Evolutionary conservation across 2,797 vertebrate species (phyloP).

Genomic region (Tokudaia muenninki): DNA sequence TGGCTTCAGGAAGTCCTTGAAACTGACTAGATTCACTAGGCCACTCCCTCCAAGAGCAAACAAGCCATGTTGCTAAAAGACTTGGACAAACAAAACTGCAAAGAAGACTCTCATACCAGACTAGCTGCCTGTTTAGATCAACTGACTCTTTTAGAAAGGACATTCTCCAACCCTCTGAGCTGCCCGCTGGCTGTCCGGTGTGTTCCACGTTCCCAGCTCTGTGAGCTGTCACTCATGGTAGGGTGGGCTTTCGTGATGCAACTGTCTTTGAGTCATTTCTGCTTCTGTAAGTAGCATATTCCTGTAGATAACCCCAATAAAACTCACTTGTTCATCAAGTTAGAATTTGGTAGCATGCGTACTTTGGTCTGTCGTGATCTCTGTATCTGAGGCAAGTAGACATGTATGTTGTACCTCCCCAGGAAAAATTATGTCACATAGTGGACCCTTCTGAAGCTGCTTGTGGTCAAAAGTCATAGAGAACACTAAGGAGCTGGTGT

Average conservation of each 20-base stretch:
- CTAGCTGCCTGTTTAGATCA: neutral
- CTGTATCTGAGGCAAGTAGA: neutral
- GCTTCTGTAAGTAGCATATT: neutral
- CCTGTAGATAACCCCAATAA: neutral
- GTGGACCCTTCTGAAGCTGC: neutral
- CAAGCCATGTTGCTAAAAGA: neutral
- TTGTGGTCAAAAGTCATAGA: neutral
- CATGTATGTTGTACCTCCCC: neutral
- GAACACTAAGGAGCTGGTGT: constrained; percentile 22
- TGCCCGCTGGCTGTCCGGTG: neutral
- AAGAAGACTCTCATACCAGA: neutral
- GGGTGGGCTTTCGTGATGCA: neutral
- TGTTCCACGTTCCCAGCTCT: neutral
- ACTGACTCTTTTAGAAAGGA: neutral
- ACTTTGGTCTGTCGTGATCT: neutral
- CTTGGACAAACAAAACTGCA: neutral
- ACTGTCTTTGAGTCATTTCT: neutral
- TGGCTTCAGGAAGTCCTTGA: neutral
- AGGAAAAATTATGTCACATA: neutral
- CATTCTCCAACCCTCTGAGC: neutral
- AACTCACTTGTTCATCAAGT: neutral
- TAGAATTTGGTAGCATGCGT: neutral
- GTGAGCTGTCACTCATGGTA: neutral
- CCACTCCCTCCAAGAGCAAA: neutral
- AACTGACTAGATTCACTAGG: neutral